Evolutionary conservation across 2,113 vertebrate genomes (phyloP).

Genomic region (Chaenocephalus aceratus): DNA sequence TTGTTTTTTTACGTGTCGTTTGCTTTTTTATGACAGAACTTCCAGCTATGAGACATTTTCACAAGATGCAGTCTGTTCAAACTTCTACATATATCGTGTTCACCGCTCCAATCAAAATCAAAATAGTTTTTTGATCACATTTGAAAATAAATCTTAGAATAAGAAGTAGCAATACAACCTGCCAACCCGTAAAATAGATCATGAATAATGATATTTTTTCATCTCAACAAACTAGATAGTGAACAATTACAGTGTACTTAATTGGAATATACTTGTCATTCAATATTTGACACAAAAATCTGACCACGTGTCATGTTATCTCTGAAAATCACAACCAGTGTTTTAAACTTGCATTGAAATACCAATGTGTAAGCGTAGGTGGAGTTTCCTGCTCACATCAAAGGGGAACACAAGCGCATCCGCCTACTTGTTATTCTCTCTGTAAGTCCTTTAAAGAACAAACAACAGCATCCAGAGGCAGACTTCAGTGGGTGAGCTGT

Average conservation of each 20-base stretch:
- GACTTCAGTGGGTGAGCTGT: neutral
- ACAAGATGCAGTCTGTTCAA: slow-evolving; percentile 20
- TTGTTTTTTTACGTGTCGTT: slow-evolving; percentile 4
- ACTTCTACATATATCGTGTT: slow-evolving; percentile 8
- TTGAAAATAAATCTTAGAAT: neutral
- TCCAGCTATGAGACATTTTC: neutral
- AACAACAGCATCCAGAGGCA: slow-evolving; percentile 12
- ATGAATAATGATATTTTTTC: neutral
- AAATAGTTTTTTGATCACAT: neutral
- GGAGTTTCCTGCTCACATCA: neutral
- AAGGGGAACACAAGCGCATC: neutral
- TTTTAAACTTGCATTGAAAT: slow-evolving; percentile 4
- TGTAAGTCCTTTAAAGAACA: slow-evolving; percentile 4
- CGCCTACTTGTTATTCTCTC: slow-evolving; percentile 8
- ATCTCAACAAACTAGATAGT: neutral
- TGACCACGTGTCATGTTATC: neutral
- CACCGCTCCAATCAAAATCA: neutral
- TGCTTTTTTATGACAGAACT: slow-evolving; percentile 18
- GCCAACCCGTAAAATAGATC: neutral
- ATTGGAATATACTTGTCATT: neutral
- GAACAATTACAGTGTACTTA: neutral
- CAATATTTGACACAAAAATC: neutral
- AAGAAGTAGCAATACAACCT: neutral
- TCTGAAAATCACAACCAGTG: neutral
- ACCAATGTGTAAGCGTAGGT: neutral